Base-by-base conservation (phyloP, 2,888 invertebrate genomes). In the Blastobasis adustella region DNA sequence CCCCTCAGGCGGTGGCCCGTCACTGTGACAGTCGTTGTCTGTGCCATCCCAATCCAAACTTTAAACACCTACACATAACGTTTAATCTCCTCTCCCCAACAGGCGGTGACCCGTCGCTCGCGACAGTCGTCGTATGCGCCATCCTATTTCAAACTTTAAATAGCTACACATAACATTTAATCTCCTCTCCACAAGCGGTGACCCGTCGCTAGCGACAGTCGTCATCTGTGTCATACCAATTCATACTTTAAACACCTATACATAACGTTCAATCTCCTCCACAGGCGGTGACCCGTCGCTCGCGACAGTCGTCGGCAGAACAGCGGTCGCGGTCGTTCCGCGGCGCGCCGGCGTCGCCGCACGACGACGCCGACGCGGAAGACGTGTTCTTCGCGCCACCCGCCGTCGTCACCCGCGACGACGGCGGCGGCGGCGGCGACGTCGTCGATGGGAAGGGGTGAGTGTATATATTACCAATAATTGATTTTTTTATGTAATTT, bases 311-410 rank as follows among this genome's bases (percentile, higher is more conserved):
- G 79, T 90, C 71, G 74, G 81, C 91, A 44, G 86, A 84, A 58
- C 92, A 93, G 63, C 93, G 92, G 90, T 95, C 95, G 38, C 89
- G 95, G 43, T 88, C 95, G 90, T 84, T 95, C 90, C 79, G 93
- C 84, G 59, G 92, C 90, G 59, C 83, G 52, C 89, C 62, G 75
- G 83, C 65, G 65, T 79, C 61, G 62, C 81, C 73, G 49, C 80
- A 71, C 40, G 83, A 83, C n/a, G 85, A 82, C 55, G 76, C 65
- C 55, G 88, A 79, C 59, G 76, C 66, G 51, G 86, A 78, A 63
- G 89, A 86, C 59, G 85, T 79, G 55, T 90, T 84, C 82, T 79
- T 80, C 58, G 56, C 73, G 46, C 73, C 83, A 57, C 82, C 73
- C 66, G 73, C 73, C 66, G 62, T 82, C 58, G 79, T 94, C 70